Conservation (phyloP, 2,113 vertebrate genomes). For the Speoplatyrhinus poulsoni region DNA sequence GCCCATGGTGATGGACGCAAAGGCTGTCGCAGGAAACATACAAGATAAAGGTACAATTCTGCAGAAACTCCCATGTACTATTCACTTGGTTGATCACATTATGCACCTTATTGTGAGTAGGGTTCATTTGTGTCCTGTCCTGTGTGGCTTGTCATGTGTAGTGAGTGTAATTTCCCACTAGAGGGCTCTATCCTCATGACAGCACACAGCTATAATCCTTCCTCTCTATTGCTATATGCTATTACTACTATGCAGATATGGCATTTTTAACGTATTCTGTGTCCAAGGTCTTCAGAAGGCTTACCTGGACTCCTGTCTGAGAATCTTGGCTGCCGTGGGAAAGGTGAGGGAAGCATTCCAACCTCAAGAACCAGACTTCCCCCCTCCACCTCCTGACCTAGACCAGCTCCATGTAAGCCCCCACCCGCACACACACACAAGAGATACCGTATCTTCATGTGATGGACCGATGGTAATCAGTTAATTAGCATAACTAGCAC, state of each 20-base stretch:
- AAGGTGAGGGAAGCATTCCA: slow-evolving; percentile 98
- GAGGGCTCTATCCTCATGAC: no score
- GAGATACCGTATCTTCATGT: not conserved
- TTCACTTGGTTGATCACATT: not conserved
- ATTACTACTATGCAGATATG: no score
- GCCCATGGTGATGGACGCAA: slow-evolving; percentile 98
- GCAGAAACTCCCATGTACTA: not conserved
- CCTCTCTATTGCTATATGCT: no score
- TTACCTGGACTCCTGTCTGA: slow-evolving; percentile 94
- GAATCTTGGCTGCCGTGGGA: slow-evolving; percentile 93
- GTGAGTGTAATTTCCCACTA: not conserved
- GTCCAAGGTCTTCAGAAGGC: slow-evolving; percentile 89
- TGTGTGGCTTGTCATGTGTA: not conserved
- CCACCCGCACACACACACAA: not conserved
- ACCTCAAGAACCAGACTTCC: slow-evolving; percentile 95
- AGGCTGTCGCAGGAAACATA: slow-evolving; percentile 96
- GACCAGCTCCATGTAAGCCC: slow-evolving; percentile 90
- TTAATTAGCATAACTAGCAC: not conserved
- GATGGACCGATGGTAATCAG: no score
- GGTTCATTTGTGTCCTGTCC: no score
- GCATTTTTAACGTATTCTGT: not conserved
- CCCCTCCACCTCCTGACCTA: slow-evolving; percentile 94
- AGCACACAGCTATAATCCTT: no score
- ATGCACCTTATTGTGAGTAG: not conserved
- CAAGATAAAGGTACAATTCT: slow-evolving; percentile 88